Evolutionary conservation across 2,113 vertebrate genomes (phyloP), one percentile per base, ranked within the genome.

Genomic region (Entelurus aequoreus): DNA sequence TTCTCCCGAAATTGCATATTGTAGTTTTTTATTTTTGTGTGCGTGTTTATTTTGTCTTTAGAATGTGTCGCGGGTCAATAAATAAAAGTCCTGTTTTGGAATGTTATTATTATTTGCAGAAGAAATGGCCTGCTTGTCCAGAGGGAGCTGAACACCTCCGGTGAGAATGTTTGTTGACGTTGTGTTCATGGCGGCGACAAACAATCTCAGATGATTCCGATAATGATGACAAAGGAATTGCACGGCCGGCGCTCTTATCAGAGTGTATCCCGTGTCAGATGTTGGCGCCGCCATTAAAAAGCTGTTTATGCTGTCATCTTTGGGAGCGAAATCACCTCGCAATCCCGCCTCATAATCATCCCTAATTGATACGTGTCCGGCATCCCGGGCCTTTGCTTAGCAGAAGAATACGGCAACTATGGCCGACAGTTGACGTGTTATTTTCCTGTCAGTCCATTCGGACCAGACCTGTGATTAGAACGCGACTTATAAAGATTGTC

Each of bases 261-360:
- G 66, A 82, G 76, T 83, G 60, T 66, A 69, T 79, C 72, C 66
- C 44, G 57, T 78, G 78, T 83, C 82, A 85, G 65, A 55, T 69
- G 68, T 46, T 9, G 5, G 42, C 4, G 42, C 42, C 12, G 42
- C 76, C 71, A 75, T 85, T 73, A 85, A 82, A 46, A 46, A 46
- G 78, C 79, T 84, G 80, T 82, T 89, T 87, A 84, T 76, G 75
- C 73, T 82, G 78, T 86, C 82, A 86, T 49, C 55, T 75, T 82
- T 78, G 72, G 60, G 65, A 62, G 69, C 5, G 76, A 81, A 78
- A 81, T 74, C 72, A 68, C 78, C 76, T 70, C 55, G 54, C 46
- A 53, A 54, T 65, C 66, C 70, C 62, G 62, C 42, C 65, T 60
- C 68, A 69, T 79, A 85, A 84, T 85, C 81, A 80, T 77, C 73